phyloP scores from a whole-genome alignment of 2,797 vertebrate genomes.

The Botia kubotai region DNA sequence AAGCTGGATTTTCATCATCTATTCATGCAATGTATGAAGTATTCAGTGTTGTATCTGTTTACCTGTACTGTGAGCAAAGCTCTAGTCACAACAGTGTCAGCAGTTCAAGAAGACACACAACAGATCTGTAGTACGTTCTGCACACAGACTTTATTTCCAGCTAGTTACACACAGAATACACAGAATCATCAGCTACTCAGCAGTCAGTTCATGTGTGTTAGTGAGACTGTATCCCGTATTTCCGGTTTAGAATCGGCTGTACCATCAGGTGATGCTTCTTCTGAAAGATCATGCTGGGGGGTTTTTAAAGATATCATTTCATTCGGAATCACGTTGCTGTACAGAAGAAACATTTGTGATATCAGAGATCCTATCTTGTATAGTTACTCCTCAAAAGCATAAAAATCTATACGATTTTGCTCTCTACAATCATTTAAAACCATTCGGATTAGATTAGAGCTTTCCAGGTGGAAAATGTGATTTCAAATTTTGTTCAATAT shows the following conservation, averaged over 20 bases:
- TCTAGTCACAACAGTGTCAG: too few relatives aligned
- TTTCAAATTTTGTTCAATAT: background rate
- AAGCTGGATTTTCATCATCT: background rate
- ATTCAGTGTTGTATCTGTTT: background rate
- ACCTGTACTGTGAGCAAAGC: background rate
- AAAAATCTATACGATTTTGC: too few relatives aligned
- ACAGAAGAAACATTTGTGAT: background rate
- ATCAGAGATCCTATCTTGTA: background rate
- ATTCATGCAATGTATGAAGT: background rate
- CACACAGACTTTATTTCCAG: background rate
- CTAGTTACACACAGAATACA: background rate
- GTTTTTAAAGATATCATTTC: too few relatives aligned
- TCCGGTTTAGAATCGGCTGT: constrained; percentile 28
- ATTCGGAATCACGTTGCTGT: too few relatives aligned
- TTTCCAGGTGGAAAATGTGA: background rate
- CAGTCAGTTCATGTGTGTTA: background rate
- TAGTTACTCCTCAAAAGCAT: too few relatives aligned
- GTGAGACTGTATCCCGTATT: constrained; percentile 24
- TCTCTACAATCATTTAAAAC: too few relatives aligned
- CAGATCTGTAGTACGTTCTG: background rate
- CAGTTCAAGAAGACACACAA: background rate
- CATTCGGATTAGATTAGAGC: background rate
- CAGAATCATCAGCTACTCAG: background rate
- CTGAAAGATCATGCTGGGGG: constrained; percentile 19
- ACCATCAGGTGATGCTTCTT: constrained; percentile 24